Percentiles rank a stretch among this genome's conserved stretches.
phyloP scores from a whole-genome alignment of 2,888 invertebrate genomes.

The Microctonus hyperodae region DNA sequence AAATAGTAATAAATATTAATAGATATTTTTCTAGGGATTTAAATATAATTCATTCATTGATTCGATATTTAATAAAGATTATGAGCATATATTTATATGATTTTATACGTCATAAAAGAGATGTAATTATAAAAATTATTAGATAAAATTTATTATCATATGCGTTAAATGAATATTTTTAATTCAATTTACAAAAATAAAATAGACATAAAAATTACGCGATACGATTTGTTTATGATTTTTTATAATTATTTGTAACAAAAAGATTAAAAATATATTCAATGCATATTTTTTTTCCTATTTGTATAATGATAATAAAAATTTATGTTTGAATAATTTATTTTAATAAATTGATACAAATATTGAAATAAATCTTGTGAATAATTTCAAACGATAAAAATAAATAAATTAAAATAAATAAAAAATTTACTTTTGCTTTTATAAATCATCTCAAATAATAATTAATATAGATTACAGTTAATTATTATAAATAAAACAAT shows the following conservation, averaged over 20 bases:
- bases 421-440: no score
- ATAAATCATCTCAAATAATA: no score
- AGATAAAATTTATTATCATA: neutral
- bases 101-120: neutral
- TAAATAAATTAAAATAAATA: no score
- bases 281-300: neutral
- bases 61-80: neutral
- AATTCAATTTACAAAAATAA: neutral
- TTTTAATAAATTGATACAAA: no score
- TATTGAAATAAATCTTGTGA: no score
- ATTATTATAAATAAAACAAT: no score
- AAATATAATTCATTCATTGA: neutral
- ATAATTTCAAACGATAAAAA: no score
- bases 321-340: no score
- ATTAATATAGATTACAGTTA: no score
- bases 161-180: neutral
- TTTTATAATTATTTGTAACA: neutral
- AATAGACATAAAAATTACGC: neutral
- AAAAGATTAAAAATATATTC: no score
- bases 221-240: neutral
- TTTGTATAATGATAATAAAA: no score
- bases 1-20: neutral
- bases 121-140: neutral
- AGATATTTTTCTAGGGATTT: neutral
- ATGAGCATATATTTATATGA: neutral